phyloP scores from a whole-genome alignment of 2,888 invertebrate species.

The Acleris emargana region DNA sequence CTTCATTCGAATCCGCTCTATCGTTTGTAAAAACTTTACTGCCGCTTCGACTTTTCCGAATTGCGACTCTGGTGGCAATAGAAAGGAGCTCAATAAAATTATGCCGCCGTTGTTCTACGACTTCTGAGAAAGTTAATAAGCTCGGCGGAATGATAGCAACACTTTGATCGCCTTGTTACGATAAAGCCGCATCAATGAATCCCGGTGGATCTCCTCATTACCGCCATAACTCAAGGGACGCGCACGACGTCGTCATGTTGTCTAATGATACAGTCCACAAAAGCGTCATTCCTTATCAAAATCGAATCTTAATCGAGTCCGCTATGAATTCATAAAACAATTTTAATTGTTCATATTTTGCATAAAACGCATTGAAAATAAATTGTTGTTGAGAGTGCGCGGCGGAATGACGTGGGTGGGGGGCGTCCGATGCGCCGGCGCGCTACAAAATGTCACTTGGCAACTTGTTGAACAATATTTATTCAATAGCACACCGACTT shows the following conservation, averaged over 20 bases:
- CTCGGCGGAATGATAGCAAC: conserved; percentile 1
- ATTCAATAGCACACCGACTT: conserved; percentile 73
- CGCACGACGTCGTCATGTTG: conserved; percentile 52
- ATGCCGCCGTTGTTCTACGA: conserved; percentile 3
- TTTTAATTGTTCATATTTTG: conserved; percentile 76
- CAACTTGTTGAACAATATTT: conserved; percentile 78
- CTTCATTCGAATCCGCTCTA: conserved; percentile 54
- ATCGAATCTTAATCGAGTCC: conserved; percentile 77
- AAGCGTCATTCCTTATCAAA: conserved; percentile 70
- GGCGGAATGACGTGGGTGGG: conserved; percentile 64
- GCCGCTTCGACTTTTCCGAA: conserved; percentile 44
- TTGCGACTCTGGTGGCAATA: conserved; percentile 29
- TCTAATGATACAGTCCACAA: conserved; percentile 69
- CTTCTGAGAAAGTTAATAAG: background rate
- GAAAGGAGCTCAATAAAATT: conserved; percentile 23
- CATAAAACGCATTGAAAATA: conserved; percentile 71
- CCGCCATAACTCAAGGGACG: conserved; percentile 55
- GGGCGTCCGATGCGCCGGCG: conserved; percentile 46
- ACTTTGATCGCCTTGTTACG: conserved; percentile 25
- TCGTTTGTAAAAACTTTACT: conserved; percentile 57
- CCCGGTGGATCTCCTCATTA: conserved; percentile 47
- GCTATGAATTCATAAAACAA: conserved; percentile 74
- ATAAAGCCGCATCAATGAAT: conserved; percentile 44
- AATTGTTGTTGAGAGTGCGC: conserved; percentile 66
- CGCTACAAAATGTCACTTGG: conserved; percentile 77